Percentiles rank a stretch among this genome's conserved stretches.
Conservation (phyloP, 2,888 invertebrate genomes). For the Polia nebulosa region DNA sequence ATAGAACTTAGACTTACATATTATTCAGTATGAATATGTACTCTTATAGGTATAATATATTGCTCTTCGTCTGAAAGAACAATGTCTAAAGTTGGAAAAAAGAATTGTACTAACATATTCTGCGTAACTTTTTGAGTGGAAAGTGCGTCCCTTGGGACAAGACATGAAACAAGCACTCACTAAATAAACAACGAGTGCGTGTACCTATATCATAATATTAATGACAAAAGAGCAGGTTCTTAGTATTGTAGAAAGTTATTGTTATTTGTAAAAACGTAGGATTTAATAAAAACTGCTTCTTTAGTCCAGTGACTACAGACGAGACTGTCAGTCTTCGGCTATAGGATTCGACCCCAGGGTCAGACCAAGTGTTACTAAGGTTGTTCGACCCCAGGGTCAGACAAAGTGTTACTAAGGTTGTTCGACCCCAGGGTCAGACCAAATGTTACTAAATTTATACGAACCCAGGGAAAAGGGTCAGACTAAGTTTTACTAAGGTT, state of each 20-base stretch:
- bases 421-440: no score
- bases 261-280: neutral
- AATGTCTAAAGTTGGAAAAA: slow-evolving; percentile 36
- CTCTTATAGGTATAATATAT: neutral
- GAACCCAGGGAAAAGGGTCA: no score
- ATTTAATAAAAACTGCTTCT: neutral
- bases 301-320: neutral
- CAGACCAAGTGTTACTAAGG: neutral
- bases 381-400: no score
- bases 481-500: no score
- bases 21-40: neutral
- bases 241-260: neutral
- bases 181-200: slow-evolving; percentile 14
- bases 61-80: slow-evolving; percentile 11
- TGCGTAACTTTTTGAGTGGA: slow-evolving; percentile 43
- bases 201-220: slow-evolving; percentile 13
- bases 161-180: slow-evolving; percentile 13
- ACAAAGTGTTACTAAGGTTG: no score
- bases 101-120: slow-evolving; percentile 32
- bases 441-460: no score
- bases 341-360: neutral
- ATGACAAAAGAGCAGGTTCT: neutral
- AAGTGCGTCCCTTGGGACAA: slow-evolving; percentile 41
- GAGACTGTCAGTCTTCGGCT: no score
- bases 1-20: neutral